These are phyloP conservation scores for Sigmodon hispidus DNA, from an alignment of 2,113 vertebrate genomes.

Conservation along the genomic window DNA sequence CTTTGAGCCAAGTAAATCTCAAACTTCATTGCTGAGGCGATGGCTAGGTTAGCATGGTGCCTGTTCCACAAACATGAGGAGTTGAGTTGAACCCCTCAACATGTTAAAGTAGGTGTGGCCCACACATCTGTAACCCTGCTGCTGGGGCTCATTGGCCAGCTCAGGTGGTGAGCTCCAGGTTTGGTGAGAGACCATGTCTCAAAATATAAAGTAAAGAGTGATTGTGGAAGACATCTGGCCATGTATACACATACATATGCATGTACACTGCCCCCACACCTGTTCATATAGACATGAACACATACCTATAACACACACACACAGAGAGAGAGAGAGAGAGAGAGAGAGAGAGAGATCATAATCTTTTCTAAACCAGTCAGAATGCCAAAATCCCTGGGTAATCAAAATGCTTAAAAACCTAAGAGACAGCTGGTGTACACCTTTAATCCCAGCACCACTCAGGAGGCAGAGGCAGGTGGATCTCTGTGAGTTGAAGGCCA, in stretches of 20 bases:
- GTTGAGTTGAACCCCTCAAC: not conserved
- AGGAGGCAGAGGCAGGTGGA: not conserved
- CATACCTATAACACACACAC: not conserved
- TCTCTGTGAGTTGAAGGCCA: not conserved
- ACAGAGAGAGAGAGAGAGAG: too few relatives aligned
- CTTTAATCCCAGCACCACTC: not conserved
- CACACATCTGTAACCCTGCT: not conserved
- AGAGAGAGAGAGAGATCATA: too few relatives aligned
- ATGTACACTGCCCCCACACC: not conserved
- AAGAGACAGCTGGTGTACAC: not conserved
- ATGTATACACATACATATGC: not conserved
- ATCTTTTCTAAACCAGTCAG: slow-evolving; percentile 21
- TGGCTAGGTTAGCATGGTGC: fast-evolving
- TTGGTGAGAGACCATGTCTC: not conserved
- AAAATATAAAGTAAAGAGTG: not conserved
- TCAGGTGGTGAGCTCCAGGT: not conserved
- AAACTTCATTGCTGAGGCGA: not conserved
- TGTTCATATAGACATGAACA: not conserved
- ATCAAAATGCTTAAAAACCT: slow-evolving; percentile 6
- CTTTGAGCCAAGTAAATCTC: slow-evolving; percentile 29
- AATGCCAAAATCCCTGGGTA: not conserved
- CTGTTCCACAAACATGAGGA: not conserved
- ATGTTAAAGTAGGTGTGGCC: not conserved
- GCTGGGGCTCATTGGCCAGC: not conserved
- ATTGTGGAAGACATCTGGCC: not conserved